Evolutionary conservation across 2,888 invertebrate genomes (phyloP).

Genomic region (Mycalesis mineus): DNA sequence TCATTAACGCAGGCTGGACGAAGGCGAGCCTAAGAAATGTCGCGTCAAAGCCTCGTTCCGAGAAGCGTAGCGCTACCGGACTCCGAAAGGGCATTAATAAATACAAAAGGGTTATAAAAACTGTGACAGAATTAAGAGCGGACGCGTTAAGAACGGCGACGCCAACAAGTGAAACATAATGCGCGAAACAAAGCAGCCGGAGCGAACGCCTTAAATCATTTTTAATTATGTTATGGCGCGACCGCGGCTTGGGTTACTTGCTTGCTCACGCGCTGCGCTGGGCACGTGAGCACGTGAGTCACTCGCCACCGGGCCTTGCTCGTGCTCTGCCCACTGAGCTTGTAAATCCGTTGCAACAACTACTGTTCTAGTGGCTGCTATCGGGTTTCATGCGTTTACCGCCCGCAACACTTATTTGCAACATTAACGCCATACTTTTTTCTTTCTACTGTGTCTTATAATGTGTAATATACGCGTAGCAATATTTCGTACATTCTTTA

Average conservation of each 20-base stretch:
- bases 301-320: conserved; percentile 13
- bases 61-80: conserved; percentile 76
- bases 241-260: conserved; percentile 60
- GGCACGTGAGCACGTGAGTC: conserved; percentile 25
- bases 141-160: conserved; percentile 70
- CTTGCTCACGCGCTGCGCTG: conserved; percentile 21
- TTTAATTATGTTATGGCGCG: conserved; percentile 79
- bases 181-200: conserved; percentile 79
- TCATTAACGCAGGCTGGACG: conserved; percentile 62
- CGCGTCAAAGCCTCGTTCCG: conserved; percentile 71
- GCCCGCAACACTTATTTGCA: neutral
- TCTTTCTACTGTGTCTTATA: neutral
- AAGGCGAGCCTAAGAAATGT: conserved; percentile 69
- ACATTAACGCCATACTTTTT: neutral
- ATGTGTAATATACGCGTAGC: neutral
- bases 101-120: conserved; percentile 77
- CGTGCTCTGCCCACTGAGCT: conserved; percentile 16
- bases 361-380: conserved; percentile 24
- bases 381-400: conserved; percentile 18
- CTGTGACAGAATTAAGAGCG: conserved; percentile 77
- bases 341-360: conserved; percentile 17
- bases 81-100: conserved; percentile 74
- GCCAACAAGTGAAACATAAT: conserved; percentile 78
- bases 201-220: conserved; percentile 79
- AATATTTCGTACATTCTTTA: no score